Conservation (phyloP, 1,140 invertebrate genomes). For the Asbolus verrucosus region DNA sequence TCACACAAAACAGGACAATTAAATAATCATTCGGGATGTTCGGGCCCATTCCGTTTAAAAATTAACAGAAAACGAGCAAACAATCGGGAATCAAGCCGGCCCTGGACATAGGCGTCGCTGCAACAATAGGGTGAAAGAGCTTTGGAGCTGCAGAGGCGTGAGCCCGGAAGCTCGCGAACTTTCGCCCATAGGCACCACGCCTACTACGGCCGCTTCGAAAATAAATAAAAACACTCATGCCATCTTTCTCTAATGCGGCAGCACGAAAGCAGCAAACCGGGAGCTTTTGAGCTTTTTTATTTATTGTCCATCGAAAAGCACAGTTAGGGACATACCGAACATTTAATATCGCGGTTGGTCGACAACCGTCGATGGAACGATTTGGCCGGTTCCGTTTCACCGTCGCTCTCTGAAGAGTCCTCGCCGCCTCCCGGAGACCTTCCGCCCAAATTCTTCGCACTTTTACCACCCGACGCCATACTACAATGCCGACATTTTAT, state of each 20-base stretch:
- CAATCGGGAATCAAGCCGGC: constrained; percentile 2
- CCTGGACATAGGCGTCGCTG: neutral
- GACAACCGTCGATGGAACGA: constrained; percentile 76
- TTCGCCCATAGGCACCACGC: constrained; percentile 49
- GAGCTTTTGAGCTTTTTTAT: constrained; percentile 20
- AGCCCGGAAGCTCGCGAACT: constrained; percentile 8
- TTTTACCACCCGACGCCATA: constrained; percentile 57
- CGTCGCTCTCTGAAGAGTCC: constrained; percentile 76
- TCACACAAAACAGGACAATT: constrained; percentile 1
- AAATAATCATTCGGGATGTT: no score
- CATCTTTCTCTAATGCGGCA: constrained; percentile 43
- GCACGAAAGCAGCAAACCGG: constrained; percentile 11
- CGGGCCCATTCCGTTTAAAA: no score
- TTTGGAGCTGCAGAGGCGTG: neutral
- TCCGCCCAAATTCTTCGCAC: constrained; percentile 59
- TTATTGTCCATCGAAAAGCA: constrained; percentile 36
- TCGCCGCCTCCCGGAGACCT: constrained; percentile 62
- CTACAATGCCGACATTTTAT: constrained; percentile 52
- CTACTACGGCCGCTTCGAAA: constrained; percentile 53
- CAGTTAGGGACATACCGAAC: constrained; percentile 68
- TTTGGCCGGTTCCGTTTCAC: constrained; percentile 74
- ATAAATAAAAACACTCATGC: constrained; percentile 57
- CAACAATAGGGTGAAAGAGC: constrained; percentile 15
- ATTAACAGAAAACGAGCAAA: neutral
- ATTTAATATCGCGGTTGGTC: constrained; percentile 74